A percentile compares a stretch with the other conserved stretches of the same genome.
Evolutionary conservation across 2,888 invertebrate species (phyloP).

Genomic region (Orthosia incerta): DNA sequence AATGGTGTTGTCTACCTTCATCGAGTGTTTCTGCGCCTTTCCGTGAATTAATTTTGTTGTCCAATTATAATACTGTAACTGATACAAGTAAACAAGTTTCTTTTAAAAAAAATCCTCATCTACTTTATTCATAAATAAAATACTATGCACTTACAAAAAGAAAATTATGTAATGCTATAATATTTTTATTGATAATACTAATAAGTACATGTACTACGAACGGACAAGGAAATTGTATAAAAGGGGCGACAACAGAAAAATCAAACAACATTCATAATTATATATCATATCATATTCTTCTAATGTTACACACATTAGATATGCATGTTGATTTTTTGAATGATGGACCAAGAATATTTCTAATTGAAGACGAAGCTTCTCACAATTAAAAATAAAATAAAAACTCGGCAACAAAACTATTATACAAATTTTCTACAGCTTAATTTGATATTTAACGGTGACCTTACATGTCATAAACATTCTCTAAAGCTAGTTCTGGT

Average conservation of each 20-base stretch:
- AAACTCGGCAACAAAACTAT: slow-evolving; percentile 85
- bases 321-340: slow-evolving; percentile 75
- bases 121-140: slow-evolving; percentile 57
- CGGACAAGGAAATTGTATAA: slow-evolving; percentile 59
- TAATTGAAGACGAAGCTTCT: slow-evolving; percentile 73
- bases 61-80: slow-evolving; percentile 24
- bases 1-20: neutral
- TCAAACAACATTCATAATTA: slow-evolving; percentile 72
- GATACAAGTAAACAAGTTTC: slow-evolving; percentile 46
- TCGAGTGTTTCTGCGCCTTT: neutral
- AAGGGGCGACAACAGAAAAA: slow-evolving; percentile 66
- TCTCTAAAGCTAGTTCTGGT: slow-evolving; percentile 97
- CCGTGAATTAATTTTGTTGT: slow-evolving; percentile 37
- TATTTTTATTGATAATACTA: slow-evolving; percentile 59
- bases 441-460: slow-evolving; percentile 74
- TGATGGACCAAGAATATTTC: slow-evolving; percentile 76
- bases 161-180: slow-evolving; percentile 54
- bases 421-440: slow-evolving; percentile 87
- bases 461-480: slow-evolving; percentile 93
- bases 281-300: slow-evolving; percentile 67
- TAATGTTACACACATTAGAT: slow-evolving; percentile 83
- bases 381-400: slow-evolving; percentile 80
- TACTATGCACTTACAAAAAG: slow-evolving; percentile 59
- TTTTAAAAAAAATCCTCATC: slow-evolving; percentile 41
- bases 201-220: slow-evolving; percentile 57